Percentiles rank a stretch among this genome's conserved stretches.
Conservation (phyloP, 2,797 vertebrate species). For the Crenichthys baileyi region DNA sequence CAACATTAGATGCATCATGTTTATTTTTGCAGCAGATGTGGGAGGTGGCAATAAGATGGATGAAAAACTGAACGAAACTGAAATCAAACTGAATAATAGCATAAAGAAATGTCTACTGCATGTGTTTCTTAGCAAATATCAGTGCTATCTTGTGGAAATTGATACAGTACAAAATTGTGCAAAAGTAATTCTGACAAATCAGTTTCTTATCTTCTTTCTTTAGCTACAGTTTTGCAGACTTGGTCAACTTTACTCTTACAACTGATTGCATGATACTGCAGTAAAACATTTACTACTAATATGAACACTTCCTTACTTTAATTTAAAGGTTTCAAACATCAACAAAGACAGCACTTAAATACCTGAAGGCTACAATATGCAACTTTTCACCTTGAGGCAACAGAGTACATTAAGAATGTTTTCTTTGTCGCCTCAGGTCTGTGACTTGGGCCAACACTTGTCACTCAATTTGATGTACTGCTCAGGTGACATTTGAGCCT, state of each 20-base stretch:
- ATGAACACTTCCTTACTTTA: conserved; percentile 11
- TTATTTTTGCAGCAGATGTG: conserved; percentile 22
- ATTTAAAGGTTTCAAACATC: conserved; percentile 17
- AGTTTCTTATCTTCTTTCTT: not conserved
- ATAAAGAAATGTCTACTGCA: conserved; percentile 10
- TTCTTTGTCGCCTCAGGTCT: conserved; percentile 62
- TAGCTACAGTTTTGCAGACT: not conserved
- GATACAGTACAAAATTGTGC: not conserved
- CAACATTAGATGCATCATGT: conserved; percentile 32
- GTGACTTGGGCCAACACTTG: conserved; percentile 51
- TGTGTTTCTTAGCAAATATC: conserved; percentile 2
- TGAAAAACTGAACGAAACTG: conserved; percentile 25
- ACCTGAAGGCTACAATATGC: conserved; percentile 42
- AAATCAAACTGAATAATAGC: conserved; percentile 8
- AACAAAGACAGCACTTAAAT: conserved; percentile 8
- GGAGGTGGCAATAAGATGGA: conserved; percentile 44
- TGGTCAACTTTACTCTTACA: conserved; percentile 20
- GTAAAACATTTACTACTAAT: conserved; percentile 10
- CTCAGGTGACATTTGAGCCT: conserved; percentile 53
- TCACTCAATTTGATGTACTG: conserved; percentile 72
- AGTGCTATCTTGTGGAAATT: conserved; percentile 20
- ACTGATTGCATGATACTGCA: conserved; percentile 31
- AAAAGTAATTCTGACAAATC: not conserved
- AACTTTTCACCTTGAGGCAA: conserved; percentile 56
- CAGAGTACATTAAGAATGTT: conserved; percentile 44